Base-by-base conservation (phyloP, 64 coral and sea anemone genomes). In the Stichodactyla helianthus region DNA sequence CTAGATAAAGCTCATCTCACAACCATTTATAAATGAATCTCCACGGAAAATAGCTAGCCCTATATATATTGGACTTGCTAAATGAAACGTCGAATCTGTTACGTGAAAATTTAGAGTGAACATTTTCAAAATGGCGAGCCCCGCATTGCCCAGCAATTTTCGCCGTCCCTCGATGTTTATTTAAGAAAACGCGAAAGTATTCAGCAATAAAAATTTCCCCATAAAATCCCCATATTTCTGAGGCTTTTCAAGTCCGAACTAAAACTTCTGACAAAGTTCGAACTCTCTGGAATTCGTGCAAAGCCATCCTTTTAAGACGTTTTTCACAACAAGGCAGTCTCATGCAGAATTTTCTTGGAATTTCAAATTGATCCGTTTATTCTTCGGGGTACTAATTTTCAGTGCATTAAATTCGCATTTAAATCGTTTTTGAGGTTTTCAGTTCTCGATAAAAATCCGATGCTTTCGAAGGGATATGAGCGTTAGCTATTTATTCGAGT, bases 41-140 rank as follows among this genome's bases (percentile, higher is more conserved):
- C 68, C 25, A 74, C 27, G 68, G 68, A 74, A 74, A 74, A 74
- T n/a, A 10, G 27, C 25, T 74, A 2, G 25, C 31, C 12, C 4
- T 4, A 10, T 1, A 25, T 9, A 74, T n/a, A 74, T 31, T 74
- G 12, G 23, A 14, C 7, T 9, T 14, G 22, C 26, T 74, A 11
- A 7, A 10, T 12, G 25, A 74, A 74, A 25, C 68, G 23, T 23
- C 26, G 22, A 74, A 1, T 10, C n/a, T 8, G 11, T 31, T 74
- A 74, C 68, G 25, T 74, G n/a, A 71, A 22, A 28, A 7, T 71
- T 71, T 25, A 22, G 68, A 74, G 22, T 28, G 20, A 35, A 74
- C 13, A 74, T 10, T 81, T 81, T 81, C 35, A 81, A 81, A 81
- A 81, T 81, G 78, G 78, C 78, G 78, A 81, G 78, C 50, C 50